These are phyloP conservation scores for Leptodirus hochenwartii DNA, from an alignment of 2,888 invertebrate species.

Conservation along the genomic window DNA sequence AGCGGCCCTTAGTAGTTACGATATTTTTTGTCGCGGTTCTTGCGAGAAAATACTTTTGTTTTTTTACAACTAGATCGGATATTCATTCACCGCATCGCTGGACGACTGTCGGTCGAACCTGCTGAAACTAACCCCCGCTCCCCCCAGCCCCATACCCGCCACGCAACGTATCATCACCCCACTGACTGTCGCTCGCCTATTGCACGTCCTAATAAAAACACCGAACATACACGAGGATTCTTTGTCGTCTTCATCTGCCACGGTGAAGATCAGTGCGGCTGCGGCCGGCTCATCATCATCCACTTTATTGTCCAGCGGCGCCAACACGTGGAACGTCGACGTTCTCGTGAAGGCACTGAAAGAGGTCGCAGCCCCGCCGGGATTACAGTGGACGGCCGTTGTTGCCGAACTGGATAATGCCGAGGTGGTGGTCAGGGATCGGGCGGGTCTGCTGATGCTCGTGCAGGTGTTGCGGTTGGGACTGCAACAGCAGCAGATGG, in stretches of 20 bases:
- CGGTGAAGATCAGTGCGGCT: no score
- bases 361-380: constrained; percentile 35
- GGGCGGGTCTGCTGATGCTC: constrained; percentile 65
- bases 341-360: constrained; percentile 54
- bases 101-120: constrained; percentile 80
- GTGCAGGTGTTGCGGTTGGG: constrained; percentile 69
- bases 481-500: no score
- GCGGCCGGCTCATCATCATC: no score
- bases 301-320: no score
- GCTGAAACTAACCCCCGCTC: constrained; percentile 48
- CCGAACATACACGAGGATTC: constrained; percentile 30
- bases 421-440: constrained; percentile 75
- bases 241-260: no score
- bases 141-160: no score
- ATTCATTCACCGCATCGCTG: constrained; percentile 66
- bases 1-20: no score
- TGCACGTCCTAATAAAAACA: constrained; percentile 74
- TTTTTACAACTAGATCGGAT: no score
- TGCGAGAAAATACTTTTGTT: no score
- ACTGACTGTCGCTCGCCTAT: constrained; percentile 64
- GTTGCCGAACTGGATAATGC: constrained; percentile 80
- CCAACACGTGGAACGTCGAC: constrained; percentile 78
- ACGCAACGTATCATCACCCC: constrained; percentile 70
- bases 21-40: no score
- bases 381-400: constrained; percentile 84